Conservation (phyloP, 2,888 invertebrate genomes). For the Nomada ruficornis region DNA sequence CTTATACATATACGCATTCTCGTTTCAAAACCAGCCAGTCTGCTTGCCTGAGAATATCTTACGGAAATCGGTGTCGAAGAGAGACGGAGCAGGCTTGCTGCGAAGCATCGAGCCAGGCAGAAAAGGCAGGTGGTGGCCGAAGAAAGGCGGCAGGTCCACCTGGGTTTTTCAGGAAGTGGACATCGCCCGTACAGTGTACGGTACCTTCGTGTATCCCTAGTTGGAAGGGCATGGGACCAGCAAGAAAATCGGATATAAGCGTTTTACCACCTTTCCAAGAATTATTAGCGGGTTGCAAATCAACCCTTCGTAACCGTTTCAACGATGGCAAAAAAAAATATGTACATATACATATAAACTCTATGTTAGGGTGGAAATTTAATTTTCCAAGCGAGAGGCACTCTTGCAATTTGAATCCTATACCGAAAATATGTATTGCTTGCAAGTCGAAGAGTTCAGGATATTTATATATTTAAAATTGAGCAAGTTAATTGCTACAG, state of each 20-base stretch:
- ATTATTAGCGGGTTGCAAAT: not conserved
- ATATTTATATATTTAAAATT: not conserved
- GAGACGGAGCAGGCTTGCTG: slow-evolving; percentile 48
- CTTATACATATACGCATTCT: slow-evolving; percentile 14
- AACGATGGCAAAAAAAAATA: too few relatives aligned
- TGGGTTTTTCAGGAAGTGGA: slow-evolving; percentile 69
- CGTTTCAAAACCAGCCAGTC: slow-evolving; percentile 32
- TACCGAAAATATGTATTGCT: too few relatives aligned
- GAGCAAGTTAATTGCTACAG: not conserved
- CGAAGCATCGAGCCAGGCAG: slow-evolving; percentile 18
- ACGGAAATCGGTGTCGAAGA: slow-evolving; percentile 14
- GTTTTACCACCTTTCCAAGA: too few relatives aligned
- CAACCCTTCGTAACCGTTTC: slow-evolving; percentile 7
- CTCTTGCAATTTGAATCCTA: too few relatives aligned
- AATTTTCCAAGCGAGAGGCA: too few relatives aligned
- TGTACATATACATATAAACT: too few relatives aligned
- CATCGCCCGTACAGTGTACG: slow-evolving; percentile 55
- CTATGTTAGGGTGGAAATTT: too few relatives aligned
- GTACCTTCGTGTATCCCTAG: slow-evolving; percentile 48
- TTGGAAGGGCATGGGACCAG: slow-evolving; percentile 19
- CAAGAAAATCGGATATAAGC: not conserved
- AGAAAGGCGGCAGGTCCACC: slow-evolving; percentile 64
- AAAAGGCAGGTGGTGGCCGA: slow-evolving; percentile 61
- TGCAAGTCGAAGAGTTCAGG: too few relatives aligned
- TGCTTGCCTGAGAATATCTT: slow-evolving; percentile 9